A percentile compares a stretch with the other conserved stretches of the same genome.
These are phyloP conservation scores for Sepioteuthis lessoniana DNA, from an alignment of 2,888 invertebrate genomes.

Conservation along the genomic window DNA sequence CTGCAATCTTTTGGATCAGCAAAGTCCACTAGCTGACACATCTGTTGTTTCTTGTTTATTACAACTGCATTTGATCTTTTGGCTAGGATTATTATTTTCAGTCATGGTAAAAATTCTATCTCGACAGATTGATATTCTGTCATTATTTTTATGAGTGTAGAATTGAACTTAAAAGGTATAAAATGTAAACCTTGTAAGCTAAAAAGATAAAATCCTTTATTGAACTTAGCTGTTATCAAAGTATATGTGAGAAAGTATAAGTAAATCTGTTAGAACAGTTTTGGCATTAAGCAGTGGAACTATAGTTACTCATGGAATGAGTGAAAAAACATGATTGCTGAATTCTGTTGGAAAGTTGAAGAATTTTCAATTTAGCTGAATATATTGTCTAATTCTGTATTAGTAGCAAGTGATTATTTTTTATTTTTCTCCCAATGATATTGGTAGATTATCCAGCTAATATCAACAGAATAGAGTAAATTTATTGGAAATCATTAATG, in stretches of 20 bases:
- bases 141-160: neutral
- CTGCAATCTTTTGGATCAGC: no score
- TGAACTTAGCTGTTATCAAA: neutral
- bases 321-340: neutral
- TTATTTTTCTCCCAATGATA: neutral
- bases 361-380: neutral
- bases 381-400: neutral
- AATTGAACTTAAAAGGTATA: neutral
- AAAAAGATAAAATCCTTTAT: neutral
- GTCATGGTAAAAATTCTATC: no score
- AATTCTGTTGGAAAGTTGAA: neutral
- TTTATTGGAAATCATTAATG: neutral
- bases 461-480: neutral
- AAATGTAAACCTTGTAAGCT: neutral
- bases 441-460: neutral
- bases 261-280: neutral
- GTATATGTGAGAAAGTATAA: neutral
- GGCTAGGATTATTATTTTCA: no score
- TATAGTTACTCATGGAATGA: neutral
- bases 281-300: neutral
- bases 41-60: no score
- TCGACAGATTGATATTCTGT: no score
- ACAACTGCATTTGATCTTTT: no score
- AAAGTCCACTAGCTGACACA: no score
- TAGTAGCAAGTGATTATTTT: neutral